Evolutionary conservation across 2,888 invertebrate species (phyloP).

Genomic region (Axea sp.): DNA sequence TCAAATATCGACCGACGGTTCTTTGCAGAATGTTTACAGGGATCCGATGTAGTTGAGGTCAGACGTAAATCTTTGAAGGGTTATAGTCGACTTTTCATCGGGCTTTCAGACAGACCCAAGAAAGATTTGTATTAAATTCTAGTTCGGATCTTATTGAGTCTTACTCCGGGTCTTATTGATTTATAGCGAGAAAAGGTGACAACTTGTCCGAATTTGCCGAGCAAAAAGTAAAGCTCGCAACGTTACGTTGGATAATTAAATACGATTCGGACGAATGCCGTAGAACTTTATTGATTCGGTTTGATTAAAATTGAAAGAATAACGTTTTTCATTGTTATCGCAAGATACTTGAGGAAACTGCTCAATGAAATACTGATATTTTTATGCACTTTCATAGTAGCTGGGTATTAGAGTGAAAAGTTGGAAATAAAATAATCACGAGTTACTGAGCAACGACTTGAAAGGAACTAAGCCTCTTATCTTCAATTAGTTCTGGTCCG

Average conservation of each 20-base stretch:
- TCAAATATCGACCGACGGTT: slow-evolving; percentile 21
- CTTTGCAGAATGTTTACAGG: slow-evolving; percentile 36
- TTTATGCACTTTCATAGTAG: slow-evolving; percentile 46
- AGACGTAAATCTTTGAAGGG: slow-evolving; percentile 37
- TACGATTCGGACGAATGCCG: background rate
- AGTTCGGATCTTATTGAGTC: slow-evolving; percentile 21
- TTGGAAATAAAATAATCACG: slow-evolving; percentile 59
- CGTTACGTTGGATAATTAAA: slow-evolving; percentile 24
- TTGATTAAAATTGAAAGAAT: slow-evolving; percentile 28
- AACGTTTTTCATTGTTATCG: slow-evolving; percentile 36
- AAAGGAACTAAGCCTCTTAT: slow-evolving; percentile 62
- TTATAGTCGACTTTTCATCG: slow-evolving; percentile 39
- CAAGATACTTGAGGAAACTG: slow-evolving; percentile 19
- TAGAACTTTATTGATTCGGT: slow-evolving; percentile 11
- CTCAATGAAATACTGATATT: slow-evolving; percentile 45
- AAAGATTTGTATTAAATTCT: slow-evolving; percentile 33
- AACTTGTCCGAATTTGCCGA: slow-evolving; percentile 9
- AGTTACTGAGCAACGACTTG: slow-evolving; percentile 58
- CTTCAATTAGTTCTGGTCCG: slow-evolving; percentile 61
- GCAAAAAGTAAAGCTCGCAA: background rate
- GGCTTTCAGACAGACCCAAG: slow-evolving; percentile 30
- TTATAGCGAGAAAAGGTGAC: slow-evolving; percentile 15
- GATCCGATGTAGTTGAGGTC: slow-evolving; percentile 27
- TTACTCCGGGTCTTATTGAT: slow-evolving; percentile 21
- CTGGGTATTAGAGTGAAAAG: slow-evolving; percentile 50